These are phyloP conservation scores for Lasioglossum marginatum DNA, from an alignment of 2,888 invertebrate species.

Conservation along the genomic window DNA sequence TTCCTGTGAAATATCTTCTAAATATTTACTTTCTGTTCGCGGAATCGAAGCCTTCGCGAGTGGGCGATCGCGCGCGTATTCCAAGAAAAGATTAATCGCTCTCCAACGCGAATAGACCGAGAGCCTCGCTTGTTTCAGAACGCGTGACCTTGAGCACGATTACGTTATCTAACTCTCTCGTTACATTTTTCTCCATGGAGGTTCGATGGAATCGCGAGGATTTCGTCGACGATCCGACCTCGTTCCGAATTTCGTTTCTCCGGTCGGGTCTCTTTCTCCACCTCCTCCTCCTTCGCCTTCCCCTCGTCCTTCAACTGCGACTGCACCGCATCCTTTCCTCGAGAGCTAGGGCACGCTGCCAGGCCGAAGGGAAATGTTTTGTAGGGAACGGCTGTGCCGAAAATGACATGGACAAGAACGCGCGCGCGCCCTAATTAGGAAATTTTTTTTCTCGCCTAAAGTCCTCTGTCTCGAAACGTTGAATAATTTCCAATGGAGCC, in stretches of 20 bases:
- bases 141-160: neutral
- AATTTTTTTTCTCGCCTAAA: neutral
- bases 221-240: constrained; percentile 53
- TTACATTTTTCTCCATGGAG: neutral
- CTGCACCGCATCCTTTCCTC: constrained; percentile 1
- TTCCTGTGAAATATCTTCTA: neutral
- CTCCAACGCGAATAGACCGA: neutral
- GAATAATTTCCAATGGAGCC: neutral
- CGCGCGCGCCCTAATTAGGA: neutral
- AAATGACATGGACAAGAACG: neutral
- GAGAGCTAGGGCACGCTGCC: constrained; percentile 57
- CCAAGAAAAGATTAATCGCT: neutral
- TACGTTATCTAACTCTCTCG: neutral
- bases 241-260: constrained; percentile 62
- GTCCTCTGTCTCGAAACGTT: neutral
- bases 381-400: constrained; percentile 28
- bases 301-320: neutral
- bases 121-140: neutral
- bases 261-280: neutral
- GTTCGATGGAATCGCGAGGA: constrained; percentile 20
- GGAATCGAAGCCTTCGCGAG: neutral
- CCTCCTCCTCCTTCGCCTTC: neutral
- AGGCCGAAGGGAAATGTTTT: constrained; percentile 49
- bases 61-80: neutral
- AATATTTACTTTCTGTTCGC: neutral